A percentile compares a stretch with the other conserved stretches of the same genome.
Conservation (phyloP, 1,140 invertebrate species). For the Linepithema humile region DNA sequence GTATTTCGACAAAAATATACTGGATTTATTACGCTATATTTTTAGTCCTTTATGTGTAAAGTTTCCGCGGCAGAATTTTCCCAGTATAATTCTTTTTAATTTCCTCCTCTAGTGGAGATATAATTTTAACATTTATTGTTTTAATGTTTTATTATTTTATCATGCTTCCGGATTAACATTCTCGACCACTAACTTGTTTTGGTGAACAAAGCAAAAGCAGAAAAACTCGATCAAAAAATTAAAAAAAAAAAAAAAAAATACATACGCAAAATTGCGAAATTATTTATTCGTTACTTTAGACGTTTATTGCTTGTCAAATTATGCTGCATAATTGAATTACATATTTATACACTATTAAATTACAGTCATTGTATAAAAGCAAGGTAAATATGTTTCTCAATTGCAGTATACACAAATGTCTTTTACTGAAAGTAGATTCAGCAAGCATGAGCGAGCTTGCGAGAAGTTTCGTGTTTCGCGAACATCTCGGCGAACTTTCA, state of each 20-base stretch:
- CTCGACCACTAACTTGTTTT: slow-evolving; percentile 21
- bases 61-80: not conserved
- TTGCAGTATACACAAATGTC: not conserved
- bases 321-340: not conserved
- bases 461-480: slow-evolving; percentile 33
- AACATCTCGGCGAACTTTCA: slow-evolving; percentile 33
- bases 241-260: not conserved
- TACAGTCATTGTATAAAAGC: not conserved
- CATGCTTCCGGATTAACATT: not conserved
- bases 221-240: not conserved
- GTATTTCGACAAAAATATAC: slow-evolving; percentile 14
- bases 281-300: too few species aligned
- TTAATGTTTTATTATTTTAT: not conserved
- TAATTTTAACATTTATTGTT: not conserved
- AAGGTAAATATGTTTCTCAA: not conserved
- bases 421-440: not conserved
- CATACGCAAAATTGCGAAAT: too few species aligned
- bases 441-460: slow-evolving; percentile 26
- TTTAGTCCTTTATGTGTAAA: not conserved
- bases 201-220: too few species aligned
- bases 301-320: not conserved
- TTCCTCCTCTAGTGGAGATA: not conserved
- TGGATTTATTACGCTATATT: slow-evolving; percentile 21
- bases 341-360: not conserved
- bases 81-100: not conserved